Conservation (phyloP, 37 sponge, comb jelly and placozoan species). For the Petrosia ficiformis region DNA sequence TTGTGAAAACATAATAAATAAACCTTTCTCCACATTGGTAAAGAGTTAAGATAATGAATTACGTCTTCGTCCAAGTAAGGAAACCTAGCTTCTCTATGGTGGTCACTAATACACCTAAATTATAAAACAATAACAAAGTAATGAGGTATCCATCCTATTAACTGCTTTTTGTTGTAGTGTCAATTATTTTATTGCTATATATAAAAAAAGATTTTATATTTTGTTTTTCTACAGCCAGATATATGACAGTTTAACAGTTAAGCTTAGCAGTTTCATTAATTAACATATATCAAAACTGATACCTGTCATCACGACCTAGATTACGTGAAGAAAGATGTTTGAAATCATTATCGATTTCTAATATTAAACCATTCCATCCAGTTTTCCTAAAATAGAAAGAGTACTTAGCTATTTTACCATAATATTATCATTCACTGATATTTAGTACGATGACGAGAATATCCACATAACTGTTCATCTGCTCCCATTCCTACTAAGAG, state of each 20-base stretch:
- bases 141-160: too few relatives aligned
- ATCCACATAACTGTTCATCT: conserved; percentile 93
- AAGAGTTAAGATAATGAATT: conserved; percentile 70
- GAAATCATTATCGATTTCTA: conserved; percentile 84
- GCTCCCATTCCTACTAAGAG: conserved; percentile 89
- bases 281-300: too few relatives aligned
- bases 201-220: too few relatives aligned
- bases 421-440: conserved; percentile 32
- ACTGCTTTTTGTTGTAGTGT: too few relatives aligned
- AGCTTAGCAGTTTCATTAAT: too few relatives aligned
- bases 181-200: too few relatives aligned
- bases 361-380: conserved; percentile 72
- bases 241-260: too few relatives aligned
- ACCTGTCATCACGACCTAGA: conserved; percentile 98
- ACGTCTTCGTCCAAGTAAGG: conserved; percentile 97
- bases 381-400: conserved; percentile 10
- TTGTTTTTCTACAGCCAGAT: too few relatives aligned
- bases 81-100: conserved; percentile 88
- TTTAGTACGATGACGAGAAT: conserved; percentile 84
- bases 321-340: conserved; percentile 87
- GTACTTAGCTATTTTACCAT: background rate
- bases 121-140: background rate
- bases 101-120: conserved; percentile 83
- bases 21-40: conserved; percentile 84
- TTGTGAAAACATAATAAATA: background rate